Base-by-base conservation (phyloP, 92 coral and sea anemone genomes). In the Epizoanthus scotinus region DNA sequence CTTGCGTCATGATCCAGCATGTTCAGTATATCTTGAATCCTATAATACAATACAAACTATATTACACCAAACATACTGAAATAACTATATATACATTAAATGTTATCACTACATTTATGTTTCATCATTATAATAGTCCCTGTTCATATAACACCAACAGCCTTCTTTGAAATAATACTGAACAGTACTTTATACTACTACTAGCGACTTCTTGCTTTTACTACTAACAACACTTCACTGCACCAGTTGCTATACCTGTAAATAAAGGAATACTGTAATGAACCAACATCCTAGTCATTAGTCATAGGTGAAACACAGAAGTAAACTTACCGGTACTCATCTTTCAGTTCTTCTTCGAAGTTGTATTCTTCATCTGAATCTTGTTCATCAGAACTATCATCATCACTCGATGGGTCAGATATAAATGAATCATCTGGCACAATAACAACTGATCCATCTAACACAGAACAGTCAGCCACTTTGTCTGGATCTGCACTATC, bases 401-500 rank as follows among this genome's bases (percentile, higher is more conserved):
- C 75, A 31, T 52, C 78, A 27, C 78, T 18, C 9, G 78, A 71
- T 29, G 63, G 26, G 61, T 71, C 78, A 40, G 78, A 71, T 28
- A 34, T 50, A 61, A 71, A 71, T 71, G 78, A 49, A 22, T 50
- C 36, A 18, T 49, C 78, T 44, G 59, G 78, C 27, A 25, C 13
- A 55, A 71, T 56, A 71, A 71, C 21, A 55, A 71, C 31, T 14
- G 78, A 71, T 19, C 78, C 78, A 47, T 71, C 59, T 15, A 31
- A 31, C 12, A 71, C 26, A n/a, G 25, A 25, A 17, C 78, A 55
- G 31, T 19, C 38, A 24, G 29, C 60, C 22, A n/a, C 60, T 44
- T 13, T 47, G 2, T 69, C 18, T 3, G 38, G 75, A 28, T 2
- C 13, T 8, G 59, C 38, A 19, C 29, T 28, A 6, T 55, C 59